A percentile compares a stretch with the other conserved stretches of the same genome.
Conservation (phyloP, 2,113 vertebrate species). For the Chionis minor region DNA sequence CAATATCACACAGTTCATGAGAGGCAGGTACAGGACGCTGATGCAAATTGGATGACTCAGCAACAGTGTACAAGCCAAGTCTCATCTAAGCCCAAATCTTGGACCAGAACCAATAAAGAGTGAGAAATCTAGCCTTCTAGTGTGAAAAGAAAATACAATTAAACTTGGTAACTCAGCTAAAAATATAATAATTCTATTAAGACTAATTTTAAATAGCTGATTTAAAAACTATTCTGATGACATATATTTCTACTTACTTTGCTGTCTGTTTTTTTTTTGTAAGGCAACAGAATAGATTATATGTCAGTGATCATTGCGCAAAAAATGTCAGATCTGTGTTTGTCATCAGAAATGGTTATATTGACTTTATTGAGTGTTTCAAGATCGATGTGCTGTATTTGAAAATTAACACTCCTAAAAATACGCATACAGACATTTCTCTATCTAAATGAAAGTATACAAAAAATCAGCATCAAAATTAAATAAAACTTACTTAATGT, state of each 20-base stretch:
- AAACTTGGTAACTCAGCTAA: neutral
- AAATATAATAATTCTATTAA: neutral
- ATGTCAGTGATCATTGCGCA: neutral
- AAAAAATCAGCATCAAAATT: neutral
- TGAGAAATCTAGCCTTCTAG: neutral
- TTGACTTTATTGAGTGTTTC: constrained; percentile 25
- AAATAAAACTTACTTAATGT: neutral
- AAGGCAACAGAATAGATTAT: neutral
- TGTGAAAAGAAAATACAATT: neutral
- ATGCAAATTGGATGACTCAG: neutral
- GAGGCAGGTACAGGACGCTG: neutral
- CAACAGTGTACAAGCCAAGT: neutral
- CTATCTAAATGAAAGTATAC: neutral
- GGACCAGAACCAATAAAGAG: neutral
- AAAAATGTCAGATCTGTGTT: neutral
- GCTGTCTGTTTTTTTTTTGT: neutral
- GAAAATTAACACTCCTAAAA: constrained; percentile 7
- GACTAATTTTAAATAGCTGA: neutral
- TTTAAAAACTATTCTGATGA: neutral
- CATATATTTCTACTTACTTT: neutral
- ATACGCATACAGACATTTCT: neutral
- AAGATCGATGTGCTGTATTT: neutral
- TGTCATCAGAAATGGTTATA: constrained; percentile 21
- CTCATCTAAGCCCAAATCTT: neutral
- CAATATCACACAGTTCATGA: neutral